These are phyloP conservation scores for Bovichtus variegatus DNA, from an alignment of 2,797 vertebrate species.

Conservation along the genomic window DNA sequence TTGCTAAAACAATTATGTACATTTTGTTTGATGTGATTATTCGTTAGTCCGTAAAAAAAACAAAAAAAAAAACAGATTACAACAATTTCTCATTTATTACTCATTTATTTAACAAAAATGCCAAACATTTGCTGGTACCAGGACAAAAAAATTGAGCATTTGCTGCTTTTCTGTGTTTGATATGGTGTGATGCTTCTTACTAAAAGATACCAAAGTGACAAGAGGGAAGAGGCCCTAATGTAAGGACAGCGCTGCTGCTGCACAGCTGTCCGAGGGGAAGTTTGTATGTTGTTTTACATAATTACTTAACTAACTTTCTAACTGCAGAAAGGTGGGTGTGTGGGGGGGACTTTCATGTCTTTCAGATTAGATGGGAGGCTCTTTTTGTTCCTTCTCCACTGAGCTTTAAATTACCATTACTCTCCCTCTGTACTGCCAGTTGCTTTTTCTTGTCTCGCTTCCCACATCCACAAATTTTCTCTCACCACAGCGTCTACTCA, in stretches of 20 bases:
- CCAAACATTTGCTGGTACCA: not conserved
- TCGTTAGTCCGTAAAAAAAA: not conserved
- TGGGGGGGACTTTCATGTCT: not conserved
- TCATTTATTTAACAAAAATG: not conserved
- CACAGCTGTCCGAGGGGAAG: conserved; percentile 2
- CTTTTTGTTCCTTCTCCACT: conserved; percentile 13
- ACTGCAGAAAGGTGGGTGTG: conserved; percentile 1
- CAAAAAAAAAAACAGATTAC: no score
- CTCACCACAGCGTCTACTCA: conserved; percentile 24
- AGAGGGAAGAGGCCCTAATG: not conserved
- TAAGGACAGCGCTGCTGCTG: not conserved
- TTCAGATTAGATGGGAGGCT: conserved; percentile 17
- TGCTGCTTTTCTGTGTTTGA: no score
- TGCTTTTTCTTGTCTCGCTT: conserved; percentile 27
- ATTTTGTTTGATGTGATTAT: not conserved
- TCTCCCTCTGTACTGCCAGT: conserved; percentile 18
- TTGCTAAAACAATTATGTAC: not conserved
- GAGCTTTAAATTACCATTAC: conserved; percentile 24
- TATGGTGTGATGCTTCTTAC: not conserved
- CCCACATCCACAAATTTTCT: conserved; percentile 39
- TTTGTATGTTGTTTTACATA: not conserved
- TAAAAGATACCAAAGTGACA: not conserved
- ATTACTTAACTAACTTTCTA: conserved; percentile 3
- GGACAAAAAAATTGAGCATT: no score
- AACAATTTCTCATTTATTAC: not conserved